Percentiles rank a stretch among this genome's conserved stretches.
Evolutionary conservation across 2,113 vertebrate genomes (phyloP).

Genomic region (Himantopus leucocephalus): DNA sequence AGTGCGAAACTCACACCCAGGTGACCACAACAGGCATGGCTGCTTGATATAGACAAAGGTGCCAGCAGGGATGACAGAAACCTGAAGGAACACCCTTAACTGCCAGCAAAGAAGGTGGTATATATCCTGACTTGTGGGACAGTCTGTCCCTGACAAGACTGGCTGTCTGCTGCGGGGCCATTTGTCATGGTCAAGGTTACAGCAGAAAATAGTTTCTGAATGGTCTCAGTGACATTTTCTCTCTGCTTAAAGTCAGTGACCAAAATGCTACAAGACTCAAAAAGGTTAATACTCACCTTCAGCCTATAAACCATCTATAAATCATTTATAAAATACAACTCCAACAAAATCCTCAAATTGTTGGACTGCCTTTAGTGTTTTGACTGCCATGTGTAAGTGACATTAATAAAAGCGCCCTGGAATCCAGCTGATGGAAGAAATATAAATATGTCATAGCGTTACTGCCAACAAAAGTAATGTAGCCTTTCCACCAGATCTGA

Average conservation of each 20-base stretch:
- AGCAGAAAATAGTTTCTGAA: neutral
- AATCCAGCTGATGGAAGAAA: neutral
- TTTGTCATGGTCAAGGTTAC: neutral
- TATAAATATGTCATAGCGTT: neutral
- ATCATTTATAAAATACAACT: neutral
- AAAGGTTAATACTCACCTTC: neutral
- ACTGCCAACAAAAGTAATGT: neutral
- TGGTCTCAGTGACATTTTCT: neutral
- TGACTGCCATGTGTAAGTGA: neutral
- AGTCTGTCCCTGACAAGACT: neutral
- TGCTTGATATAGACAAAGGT: neutral
- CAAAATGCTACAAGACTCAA: neutral
- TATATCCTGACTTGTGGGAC: rapidly evolving
- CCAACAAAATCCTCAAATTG: neutral
- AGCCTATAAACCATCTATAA: neutral
- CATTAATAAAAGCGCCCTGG: neutral
- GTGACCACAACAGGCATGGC: neutral
- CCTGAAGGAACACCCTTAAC: neutral
- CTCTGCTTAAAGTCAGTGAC: neutral
- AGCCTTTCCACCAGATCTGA: neutral
- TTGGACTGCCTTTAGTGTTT: neutral
- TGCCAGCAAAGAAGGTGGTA: neutral
- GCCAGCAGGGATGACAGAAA: neutral
- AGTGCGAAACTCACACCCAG: neutral
- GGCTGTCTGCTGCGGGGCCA: neutral